phyloP scores from a whole-genome alignment of 2,797 vertebrate genomes.

The Erpetoichthys calabaricus region DNA sequence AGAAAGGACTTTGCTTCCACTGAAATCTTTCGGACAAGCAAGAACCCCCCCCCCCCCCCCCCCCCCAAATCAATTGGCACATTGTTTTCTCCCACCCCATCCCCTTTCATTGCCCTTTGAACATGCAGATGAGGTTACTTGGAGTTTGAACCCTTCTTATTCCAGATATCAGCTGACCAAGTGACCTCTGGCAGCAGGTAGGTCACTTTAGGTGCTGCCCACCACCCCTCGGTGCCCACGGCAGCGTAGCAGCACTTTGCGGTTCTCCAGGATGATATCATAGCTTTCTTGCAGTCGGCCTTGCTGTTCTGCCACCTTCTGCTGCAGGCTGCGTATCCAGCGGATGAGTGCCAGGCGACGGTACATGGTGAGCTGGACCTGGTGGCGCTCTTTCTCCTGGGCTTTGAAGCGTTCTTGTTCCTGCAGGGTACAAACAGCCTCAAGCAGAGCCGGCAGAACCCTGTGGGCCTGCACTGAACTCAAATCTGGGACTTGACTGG shows the following conservation, averaged over 20 bases:
- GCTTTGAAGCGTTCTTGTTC: conserved; percentile 85
- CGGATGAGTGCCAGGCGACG: conserved; percentile 84
- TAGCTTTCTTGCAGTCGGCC: conserved; percentile 87
- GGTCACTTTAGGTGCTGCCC: conserved; percentile 16
- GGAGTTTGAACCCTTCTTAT: no score
- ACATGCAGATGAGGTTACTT: no score
- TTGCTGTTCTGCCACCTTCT: conserved; percentile 77
- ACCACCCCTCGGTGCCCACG: conserved; percentile 40
- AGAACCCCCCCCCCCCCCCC: no score
- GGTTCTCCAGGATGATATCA: conserved; percentile 83
- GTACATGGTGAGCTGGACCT: conserved; percentile 89
- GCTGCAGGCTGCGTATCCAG: conserved; percentile 81
- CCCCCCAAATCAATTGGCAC: no score
- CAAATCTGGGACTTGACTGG: conserved; percentile 13
- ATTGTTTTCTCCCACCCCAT: no score
- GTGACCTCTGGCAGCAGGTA: no score
- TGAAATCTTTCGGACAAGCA: no score
- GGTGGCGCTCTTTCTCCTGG: conserved; percentile 89
- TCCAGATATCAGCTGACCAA: no score
- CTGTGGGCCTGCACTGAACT: conserved; percentile 16
- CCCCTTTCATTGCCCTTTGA: no score
- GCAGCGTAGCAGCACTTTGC: conserved; percentile 83
- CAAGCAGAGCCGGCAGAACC: conserved; percentile 48
- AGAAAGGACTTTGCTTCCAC: no score
- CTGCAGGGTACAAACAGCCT: conserved; percentile 70